A percentile compares a stretch with the other conserved stretches of the same genome.
phyloP scores from a whole-genome alignment of 1,140 invertebrate species.

The Diprion similis region DNA sequence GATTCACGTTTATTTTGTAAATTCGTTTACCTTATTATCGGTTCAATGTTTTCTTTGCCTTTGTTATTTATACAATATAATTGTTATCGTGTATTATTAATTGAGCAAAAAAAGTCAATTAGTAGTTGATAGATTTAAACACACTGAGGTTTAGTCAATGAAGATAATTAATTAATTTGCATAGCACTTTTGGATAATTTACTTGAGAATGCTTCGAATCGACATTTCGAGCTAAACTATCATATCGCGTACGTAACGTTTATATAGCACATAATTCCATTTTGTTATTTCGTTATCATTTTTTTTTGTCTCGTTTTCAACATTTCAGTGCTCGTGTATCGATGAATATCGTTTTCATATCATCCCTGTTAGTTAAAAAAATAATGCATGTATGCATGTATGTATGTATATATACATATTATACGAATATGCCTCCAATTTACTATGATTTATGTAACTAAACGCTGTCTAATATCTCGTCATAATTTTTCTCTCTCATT shows the following conservation, averaged over 20 bases:
- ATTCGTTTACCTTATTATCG: too few relatives aligned
- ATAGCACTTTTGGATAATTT: slow-evolving; percentile 7
- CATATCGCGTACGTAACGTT: too few relatives aligned
- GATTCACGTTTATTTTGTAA: too few relatives aligned
- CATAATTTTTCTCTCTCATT: too few relatives aligned
- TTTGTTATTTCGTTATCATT: slow-evolving; percentile 11
- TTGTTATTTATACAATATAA: too few relatives aligned
- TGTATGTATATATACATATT: too few relatives aligned
- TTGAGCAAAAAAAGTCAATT: slow-evolving; percentile 13
- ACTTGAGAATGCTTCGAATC: slow-evolving; percentile 17
- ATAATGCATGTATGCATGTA: too few relatives aligned
- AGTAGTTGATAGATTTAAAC: slow-evolving; percentile 12
- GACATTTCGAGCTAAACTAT: too few relatives aligned
- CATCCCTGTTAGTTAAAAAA: not conserved
- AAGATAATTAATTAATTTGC: slow-evolving; percentile 12
- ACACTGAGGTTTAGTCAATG: slow-evolving; percentile 9
- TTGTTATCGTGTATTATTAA: not conserved
- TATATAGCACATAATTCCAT: slow-evolving; percentile 9
- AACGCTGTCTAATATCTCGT: too few relatives aligned
- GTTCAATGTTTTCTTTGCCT: too few relatives aligned
- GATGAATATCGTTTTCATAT: not conserved
- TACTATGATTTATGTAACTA: too few relatives aligned
- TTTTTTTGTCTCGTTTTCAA: slow-evolving; percentile 7
- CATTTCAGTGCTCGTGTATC: not conserved
- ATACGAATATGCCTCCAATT: too few relatives aligned